Evolutionary conservation across 2,888 invertebrate genomes (phyloP).

Genomic region (Watsonalla binaria): DNA sequence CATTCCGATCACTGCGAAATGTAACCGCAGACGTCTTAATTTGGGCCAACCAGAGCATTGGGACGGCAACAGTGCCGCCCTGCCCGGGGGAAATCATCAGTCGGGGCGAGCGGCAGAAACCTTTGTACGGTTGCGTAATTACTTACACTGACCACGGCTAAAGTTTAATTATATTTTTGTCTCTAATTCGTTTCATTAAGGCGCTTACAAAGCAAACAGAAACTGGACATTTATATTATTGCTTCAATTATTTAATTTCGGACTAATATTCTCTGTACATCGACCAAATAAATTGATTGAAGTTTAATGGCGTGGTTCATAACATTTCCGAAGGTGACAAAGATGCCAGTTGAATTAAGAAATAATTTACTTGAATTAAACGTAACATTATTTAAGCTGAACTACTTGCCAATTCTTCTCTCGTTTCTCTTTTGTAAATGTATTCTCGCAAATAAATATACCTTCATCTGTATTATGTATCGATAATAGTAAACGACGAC

Average conservation of each 20-base stretch:
- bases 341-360: no score
- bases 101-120: slow-evolving; percentile 17
- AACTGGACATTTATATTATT: slow-evolving; percentile 6
- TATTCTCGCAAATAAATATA: no score
- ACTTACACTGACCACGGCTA: slow-evolving; percentile 24
- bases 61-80: slow-evolving; percentile 16
- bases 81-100: slow-evolving; percentile 24
- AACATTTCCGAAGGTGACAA: no score
- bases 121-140: slow-evolving; percentile 22
- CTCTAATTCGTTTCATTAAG: slow-evolving; percentile 20
- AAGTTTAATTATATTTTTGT: slow-evolving; percentile 18
- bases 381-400: no score
- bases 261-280: no score
- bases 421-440: no score
- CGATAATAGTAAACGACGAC: no score
- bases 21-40: slow-evolving; percentile 17
- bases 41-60: slow-evolving; percentile 19
- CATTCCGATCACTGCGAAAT: background rate
- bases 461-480: no score
- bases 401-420: no score
- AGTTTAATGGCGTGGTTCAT: no score
- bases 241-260: slow-evolving; percentile 12
- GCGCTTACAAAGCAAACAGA: slow-evolving; percentile 9
- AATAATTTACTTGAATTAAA: no score
- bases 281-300: no score